Conservation (phyloP, 2,113 vertebrate genomes). For the Larimichthys crocea region DNA sequence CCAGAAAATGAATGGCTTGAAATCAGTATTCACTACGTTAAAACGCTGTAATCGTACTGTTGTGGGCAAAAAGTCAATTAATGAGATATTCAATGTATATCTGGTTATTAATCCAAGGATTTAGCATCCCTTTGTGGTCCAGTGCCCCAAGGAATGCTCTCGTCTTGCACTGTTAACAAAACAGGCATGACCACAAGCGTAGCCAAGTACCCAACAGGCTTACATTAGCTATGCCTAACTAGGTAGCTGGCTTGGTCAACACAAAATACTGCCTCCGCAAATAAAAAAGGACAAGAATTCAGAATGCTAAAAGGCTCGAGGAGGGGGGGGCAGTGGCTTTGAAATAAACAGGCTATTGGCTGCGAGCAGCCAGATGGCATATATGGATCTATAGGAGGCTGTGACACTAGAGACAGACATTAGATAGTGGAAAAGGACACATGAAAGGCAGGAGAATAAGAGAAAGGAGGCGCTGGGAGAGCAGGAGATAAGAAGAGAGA, state of each 20-base stretch:
- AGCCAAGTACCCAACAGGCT: slow-evolving; percentile 54
- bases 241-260: slow-evolving; percentile 47
- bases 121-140: slow-evolving; percentile 45
- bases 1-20: neutral
- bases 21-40: slow-evolving; percentile 45
- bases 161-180: slow-evolving; percentile 52
- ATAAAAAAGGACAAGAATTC: slow-evolving; percentile 10
- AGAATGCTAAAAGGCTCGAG: slow-evolving; percentile 25
- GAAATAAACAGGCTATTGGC: slow-evolving; percentile 11
- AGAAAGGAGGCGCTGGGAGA: slow-evolving; percentile 48
- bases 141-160: slow-evolving; percentile 31
- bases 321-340: slow-evolving; percentile 1
- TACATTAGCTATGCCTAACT: slow-evolving; percentile 52
- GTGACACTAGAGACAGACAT: slow-evolving; percentile 49
- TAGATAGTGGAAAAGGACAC: slow-evolving; percentile 72
- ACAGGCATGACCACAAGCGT: slow-evolving; percentile 51
- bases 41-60: slow-evolving; percentile 9
- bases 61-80: slow-evolving; percentile 49
- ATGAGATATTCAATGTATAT: slow-evolving; percentile 49
- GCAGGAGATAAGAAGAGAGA: slow-evolving; percentile 64
- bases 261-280: slow-evolving; percentile 30
- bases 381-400: slow-evolving; percentile 67
- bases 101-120: slow-evolving; percentile 59
- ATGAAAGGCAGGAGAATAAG: slow-evolving; percentile 75
- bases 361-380: slow-evolving; percentile 44